A percentile compares a stretch with the other conserved stretches of the same genome.
Evolutionary conservation across 2,797 vertebrate species (phyloP).

Genomic region (Peromyscus eremicus): DNA sequence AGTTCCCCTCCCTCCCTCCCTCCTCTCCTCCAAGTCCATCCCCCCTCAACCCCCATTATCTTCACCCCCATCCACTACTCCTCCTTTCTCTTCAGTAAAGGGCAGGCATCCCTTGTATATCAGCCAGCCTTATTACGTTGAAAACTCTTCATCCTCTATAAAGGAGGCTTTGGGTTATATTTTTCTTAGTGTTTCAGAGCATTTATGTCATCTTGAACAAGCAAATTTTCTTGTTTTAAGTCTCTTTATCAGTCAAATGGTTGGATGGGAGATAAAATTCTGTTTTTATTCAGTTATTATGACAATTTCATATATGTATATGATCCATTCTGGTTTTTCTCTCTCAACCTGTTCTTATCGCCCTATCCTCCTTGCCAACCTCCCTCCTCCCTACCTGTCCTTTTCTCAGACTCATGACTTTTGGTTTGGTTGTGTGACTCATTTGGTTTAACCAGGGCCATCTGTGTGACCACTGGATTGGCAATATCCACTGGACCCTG

Average conservation of each 20-base stretch:
- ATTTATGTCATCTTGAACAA: not conserved
- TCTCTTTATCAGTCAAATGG: constrained; percentile 23
- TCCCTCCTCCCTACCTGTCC: not conserved
- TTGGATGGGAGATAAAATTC: not conserved
- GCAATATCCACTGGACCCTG: not conserved
- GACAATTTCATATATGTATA: not conserved
- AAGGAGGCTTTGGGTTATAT: not conserved
- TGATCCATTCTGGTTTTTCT: not conserved
- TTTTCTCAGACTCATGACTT: not conserved
- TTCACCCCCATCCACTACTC: not conserved
- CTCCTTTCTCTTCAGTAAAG: not conserved
- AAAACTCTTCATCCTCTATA: not conserved
- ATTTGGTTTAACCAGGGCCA: not conserved
- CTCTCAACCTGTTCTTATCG: not conserved
- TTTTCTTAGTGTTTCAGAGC: not conserved
- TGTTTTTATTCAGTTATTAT: not conserved
- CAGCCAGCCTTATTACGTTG: not conserved
- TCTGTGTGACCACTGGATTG: not conserved
- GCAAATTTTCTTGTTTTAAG: not conserved
- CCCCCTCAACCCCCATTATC: not conserved
- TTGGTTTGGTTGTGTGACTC: not conserved
- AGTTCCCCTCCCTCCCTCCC: not conserved
- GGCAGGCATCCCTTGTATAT: not conserved
- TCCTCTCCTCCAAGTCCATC: not conserved
- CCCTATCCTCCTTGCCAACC: not conserved